Evolutionary conservation across 1,140 invertebrate species (phyloP), one percentile per base, ranked within the genome.

Genomic region (Brachionus calyciflorus): DNA sequence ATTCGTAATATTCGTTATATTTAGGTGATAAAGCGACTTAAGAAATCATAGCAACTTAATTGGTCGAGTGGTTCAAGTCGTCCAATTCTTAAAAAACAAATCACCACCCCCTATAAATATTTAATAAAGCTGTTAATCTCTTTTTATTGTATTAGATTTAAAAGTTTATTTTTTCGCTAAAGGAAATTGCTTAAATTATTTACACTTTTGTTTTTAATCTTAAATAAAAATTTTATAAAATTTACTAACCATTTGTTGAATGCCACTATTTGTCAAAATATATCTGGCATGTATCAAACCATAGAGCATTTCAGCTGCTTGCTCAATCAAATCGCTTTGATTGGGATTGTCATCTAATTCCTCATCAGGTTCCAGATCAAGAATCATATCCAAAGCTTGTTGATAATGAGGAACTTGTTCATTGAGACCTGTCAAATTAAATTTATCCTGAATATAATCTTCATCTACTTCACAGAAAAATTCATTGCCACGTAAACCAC

Each of bases 391-490:
- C 80, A 99, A 86, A 6, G 97, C 96, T 87, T 99, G 94, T 83
- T 96, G 90, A 88, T 99, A 99, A 85, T 99, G 95, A 79, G 97
- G 97, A 80, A 99, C 96, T 88, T 98, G 96, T 84, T 99, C 97
- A 89, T 96, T 98, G 76, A 99, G 88, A 63, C 97, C 97, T 70
- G 97, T 99, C 85, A 99, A 88, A 88, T 99, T 99, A 85, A 99
- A 99, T 88, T 99, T 98, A 85, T 99, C 97, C 87, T 99, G 96
- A 84, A 99, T 99, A 83, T 99, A 99, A 86, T 99, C 97, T 85
- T 99, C 96, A 85, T 99, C 97, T 73, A 99, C 95, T 89, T 98
- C 96, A 86, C 96, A 99, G 83, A 98, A 99, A 86, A 97, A 99
- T 87, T 99, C 96, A 89, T 99, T 99, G 82, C 96, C 96, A 80